Evolutionary conservation across 2,113 vertebrate species (phyloP), one percentile per base, ranked within the genome.

Genomic region (Catharus bicknelli): DNA sequence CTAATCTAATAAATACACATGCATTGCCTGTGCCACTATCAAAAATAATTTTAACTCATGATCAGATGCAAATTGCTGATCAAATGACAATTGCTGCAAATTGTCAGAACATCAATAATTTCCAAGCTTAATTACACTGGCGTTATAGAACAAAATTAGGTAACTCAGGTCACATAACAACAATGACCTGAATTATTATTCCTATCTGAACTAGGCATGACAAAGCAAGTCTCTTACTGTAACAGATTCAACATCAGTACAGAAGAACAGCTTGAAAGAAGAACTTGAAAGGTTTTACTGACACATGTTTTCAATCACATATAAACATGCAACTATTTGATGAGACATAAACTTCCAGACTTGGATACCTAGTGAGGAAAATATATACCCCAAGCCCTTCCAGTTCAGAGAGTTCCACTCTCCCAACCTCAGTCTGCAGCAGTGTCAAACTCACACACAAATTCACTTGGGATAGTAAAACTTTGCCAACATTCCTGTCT

Each of bases 381-480:
- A 48, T 22, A 48, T 1, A 20, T 9, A 59, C 3, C 8, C 20
- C 29, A 64, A 23, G 1, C 2, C 2, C 4, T 26, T 29, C 22
- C 22, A 11, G 3, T 18, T 27, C 26, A 17, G n/a, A 55, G 23
- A 16, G 80, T n/a, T 59, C 18, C 3, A 5, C 14, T 20, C 16
- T 34, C 15, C 19, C 54, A 76, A 7, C 4, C 40, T 86, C 63
- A 59, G 23, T 20, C 30, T 59, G 13, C 45, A 68, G 7, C 22
- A 70, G n/a, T 8, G 42, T 23, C 2, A 2, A 78, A 30, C 5
- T 43, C 16, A 12, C 36, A 30, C 19, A 80, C 2, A 54, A 50
- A 40, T 57, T n/a, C 36, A 13, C 25, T 23, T 74, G 20, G 32
- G 77, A 54, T 2, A 21, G 21, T 26, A 38, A 74, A 66, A 9